Percentiles rank a stretch among this genome's conserved stretches.
These are phyloP conservation scores for Pristionchus japonicus DNA, from an alignment of 2,888 invertebrate genomes.

Conservation along the genomic window DNA sequence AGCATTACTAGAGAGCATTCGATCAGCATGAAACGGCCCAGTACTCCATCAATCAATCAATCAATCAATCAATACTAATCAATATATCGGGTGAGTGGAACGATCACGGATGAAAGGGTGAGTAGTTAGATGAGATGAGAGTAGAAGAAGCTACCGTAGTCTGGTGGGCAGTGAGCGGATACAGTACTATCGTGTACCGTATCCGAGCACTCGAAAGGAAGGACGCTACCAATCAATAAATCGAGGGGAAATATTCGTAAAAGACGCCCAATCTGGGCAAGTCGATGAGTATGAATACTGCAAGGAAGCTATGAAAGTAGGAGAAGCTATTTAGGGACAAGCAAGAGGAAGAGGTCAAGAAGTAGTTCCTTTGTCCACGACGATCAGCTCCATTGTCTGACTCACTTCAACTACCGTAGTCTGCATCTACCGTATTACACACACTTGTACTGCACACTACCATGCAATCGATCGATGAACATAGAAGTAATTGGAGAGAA, in stretches of 20 bases:
- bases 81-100: slow-evolving; percentile 23
- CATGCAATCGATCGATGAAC: slow-evolving; percentile 27
- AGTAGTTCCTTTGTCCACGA: not conserved
- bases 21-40: slow-evolving; percentile 1
- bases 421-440: not conserved
- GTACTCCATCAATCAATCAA: too few relatives aligned
- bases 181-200: not conserved
- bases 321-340: not conserved
- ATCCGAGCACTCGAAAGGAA: not conserved
- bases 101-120: slow-evolving; percentile 15
- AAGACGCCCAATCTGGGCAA: not conserved
- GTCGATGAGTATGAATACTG: not conserved
- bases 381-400: not conserved
- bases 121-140: not conserved
- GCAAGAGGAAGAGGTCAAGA: not conserved
- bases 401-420: not conserved
- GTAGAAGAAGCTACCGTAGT: not conserved
- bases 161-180: not conserved
- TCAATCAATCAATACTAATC: slow-evolving; percentile 34
- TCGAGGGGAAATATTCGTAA: not conserved
- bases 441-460: not conserved
- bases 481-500: too few relatives aligned
- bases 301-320: not conserved
- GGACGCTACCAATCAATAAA: slow-evolving; percentile 2
- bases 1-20: not conserved